Percentiles rank a stretch among this genome's conserved stretches.
Evolutionary conservation across 2,888 invertebrate genomes (phyloP).

Genomic region (Drosophila melanosoma): DNA sequence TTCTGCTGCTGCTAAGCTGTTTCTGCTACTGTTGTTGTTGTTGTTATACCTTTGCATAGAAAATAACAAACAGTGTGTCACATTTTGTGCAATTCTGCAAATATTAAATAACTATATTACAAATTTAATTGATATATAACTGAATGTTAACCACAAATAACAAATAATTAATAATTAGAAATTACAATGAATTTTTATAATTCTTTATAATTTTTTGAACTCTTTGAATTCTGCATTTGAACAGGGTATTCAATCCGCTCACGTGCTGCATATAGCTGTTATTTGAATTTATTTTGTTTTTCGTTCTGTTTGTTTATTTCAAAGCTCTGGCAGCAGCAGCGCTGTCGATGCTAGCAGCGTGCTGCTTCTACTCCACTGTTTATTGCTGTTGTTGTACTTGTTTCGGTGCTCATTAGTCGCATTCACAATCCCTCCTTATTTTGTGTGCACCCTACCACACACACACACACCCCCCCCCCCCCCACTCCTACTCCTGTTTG

Average conservation of each 20-base stretch:
- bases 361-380: constrained; percentile 20
- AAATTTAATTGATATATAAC: neutral
- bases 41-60: constrained; percentile 8
- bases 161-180: neutral
- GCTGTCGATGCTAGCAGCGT: constrained; percentile 4
- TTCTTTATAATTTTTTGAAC: neutral
- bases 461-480: neutral
- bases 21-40: neutral
- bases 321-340: constrained; percentile 40
- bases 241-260: constrained; percentile 3
- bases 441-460: constrained; percentile 5
- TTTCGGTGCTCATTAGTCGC: constrained; percentile 72
- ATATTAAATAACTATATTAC: neutral
- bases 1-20: constrained; percentile 22
- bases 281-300: constrained; percentile 18
- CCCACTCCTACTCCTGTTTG: neutral
- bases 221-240: neutral
- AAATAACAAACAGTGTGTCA: neutral
- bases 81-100: neutral
- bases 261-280: constrained; percentile 10
- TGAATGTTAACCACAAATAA: neutral
- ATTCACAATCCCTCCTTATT: constrained; percentile 63
- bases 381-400: constrained; percentile 52
- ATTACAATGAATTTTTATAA: neutral
- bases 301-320: constrained; percentile 62